Evolutionary conservation across 2,113 vertebrate genomes (phyloP).

Genomic region (Corythornis vintsioides): DNA sequence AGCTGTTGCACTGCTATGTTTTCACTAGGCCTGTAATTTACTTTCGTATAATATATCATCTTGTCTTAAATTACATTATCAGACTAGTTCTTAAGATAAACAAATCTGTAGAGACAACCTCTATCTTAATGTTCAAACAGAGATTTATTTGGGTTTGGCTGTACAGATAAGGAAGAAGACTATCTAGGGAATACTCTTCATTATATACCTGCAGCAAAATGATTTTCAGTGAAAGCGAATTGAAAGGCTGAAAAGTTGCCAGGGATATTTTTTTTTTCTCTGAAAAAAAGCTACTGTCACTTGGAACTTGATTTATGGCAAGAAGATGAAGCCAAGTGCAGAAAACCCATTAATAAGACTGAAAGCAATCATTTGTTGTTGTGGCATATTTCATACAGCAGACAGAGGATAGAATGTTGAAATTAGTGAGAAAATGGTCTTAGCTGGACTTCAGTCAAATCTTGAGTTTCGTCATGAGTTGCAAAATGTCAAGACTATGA

Average conservation of each 20-base stretch:
- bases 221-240: neutral
- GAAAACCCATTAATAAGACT: slow-evolving; percentile 38
- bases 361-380: slow-evolving; percentile 40
- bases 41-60: slow-evolving; percentile 42
- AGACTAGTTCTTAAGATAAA: slow-evolving; percentile 43
- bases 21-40: slow-evolving; percentile 13
- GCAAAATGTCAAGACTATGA: neutral
- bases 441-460: neutral
- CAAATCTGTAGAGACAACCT: slow-evolving; percentile 38
- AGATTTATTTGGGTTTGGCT: slow-evolving; percentile 49
- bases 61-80: slow-evolving; percentile 53
- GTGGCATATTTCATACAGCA: neutral
- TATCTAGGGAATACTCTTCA: slow-evolving; percentile 35
- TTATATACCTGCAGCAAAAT: slow-evolving; percentile 39
- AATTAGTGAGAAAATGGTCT: neutral
- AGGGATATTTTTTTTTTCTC: neutral
- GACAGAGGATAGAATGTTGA: neutral
- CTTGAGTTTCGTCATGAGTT: neutral
- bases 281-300: neutral
- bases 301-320: slow-evolving; percentile 40
- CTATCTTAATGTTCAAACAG: slow-evolving; percentile 15
- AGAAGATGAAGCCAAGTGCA: slow-evolving; percentile 19
- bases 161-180: slow-evolving; percentile 29
- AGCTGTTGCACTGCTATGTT: neutral
- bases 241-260: slow-evolving; percentile 18